A percentile compares a stretch with the other conserved stretches of the same genome.
phyloP scores from a whole-genome alignment of 2,113 vertebrate genomes.

The Rhizomys pruinosus region DNA sequence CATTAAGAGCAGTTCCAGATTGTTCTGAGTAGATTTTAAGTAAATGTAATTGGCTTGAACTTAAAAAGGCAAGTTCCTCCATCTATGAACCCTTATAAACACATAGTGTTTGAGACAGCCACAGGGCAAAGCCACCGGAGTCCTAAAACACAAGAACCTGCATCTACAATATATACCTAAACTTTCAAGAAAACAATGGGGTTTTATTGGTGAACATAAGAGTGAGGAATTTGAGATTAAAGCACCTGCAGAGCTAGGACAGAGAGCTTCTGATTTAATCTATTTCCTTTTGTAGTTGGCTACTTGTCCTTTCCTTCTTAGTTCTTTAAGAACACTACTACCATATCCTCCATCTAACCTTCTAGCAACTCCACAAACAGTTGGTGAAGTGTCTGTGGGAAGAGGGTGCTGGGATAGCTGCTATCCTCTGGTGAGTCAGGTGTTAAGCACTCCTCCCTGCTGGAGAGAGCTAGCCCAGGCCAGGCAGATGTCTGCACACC shows the following conservation, averaged over 20 bases:
- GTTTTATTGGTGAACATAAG: not conserved
- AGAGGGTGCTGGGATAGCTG: not conserved
- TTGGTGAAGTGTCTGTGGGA: fast-evolving
- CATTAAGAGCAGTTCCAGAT: not conserved
- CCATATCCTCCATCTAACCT: too few species aligned
- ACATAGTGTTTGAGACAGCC: not conserved
- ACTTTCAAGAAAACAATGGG: not conserved
- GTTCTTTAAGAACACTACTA: not conserved
- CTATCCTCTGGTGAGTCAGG: not conserved
- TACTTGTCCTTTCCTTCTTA: not conserved
- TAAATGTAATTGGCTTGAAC: not conserved
- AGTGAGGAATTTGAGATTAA: not conserved
- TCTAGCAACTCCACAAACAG: too few species aligned
- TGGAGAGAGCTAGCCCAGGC: not conserved
- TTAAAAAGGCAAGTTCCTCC: not conserved
- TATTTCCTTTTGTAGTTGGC: not conserved
- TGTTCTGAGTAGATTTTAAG: not conserved
- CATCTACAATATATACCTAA: not conserved
- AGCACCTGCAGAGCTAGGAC: too few species aligned
- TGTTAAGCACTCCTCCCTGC: fast-evolving
- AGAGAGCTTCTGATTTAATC: not conserved
- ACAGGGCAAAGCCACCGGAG: not conserved
- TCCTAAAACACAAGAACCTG: fast-evolving
- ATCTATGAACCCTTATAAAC: too few species aligned
- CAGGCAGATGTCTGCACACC: not conserved